These are phyloP conservation scores for Hexactinellida sp. DNA, from an alignment of 37 sponge, comb jelly and placozoan species.

Conservation along the genomic window DNA sequence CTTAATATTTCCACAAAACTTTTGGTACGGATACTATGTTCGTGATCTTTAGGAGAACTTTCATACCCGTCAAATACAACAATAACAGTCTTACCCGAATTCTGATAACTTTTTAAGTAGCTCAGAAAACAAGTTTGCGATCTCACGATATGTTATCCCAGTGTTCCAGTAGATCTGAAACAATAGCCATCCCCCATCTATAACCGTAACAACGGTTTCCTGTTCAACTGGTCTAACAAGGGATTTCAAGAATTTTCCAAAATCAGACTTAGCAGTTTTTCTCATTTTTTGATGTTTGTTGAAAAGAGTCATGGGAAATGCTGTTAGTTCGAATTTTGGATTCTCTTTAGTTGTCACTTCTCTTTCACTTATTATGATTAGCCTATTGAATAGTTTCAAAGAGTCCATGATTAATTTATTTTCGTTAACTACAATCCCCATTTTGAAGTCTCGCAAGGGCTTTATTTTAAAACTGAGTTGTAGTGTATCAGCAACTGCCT, in stretches of 20 bases:
- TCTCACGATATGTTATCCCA: background rate
- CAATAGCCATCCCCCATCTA: background rate
- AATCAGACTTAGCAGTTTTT: background rate
- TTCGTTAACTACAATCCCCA: background rate
- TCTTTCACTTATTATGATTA: no score
- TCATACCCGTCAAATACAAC: no score
- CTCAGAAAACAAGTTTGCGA: background rate
- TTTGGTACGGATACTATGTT: background rate
- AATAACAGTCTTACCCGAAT: background rate
- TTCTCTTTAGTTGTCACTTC: no score
- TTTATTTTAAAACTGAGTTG: background rate
- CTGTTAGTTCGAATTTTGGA: no score
- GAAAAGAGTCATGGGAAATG: no score
- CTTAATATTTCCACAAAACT: background rate
- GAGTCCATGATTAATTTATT: background rate
- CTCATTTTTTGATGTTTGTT: background rate
- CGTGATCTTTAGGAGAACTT: background rate
- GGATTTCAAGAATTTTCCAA: background rate
- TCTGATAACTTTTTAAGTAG: background rate
- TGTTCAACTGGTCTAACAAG: background rate
- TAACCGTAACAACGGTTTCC: no score
- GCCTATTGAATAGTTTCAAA: no score
- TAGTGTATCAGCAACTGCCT: background rate
- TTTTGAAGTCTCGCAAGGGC: background rate
- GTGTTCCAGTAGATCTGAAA: background rate